Conservation (phyloP, 2,888 invertebrate genomes). For the Neelides folsomi region DNA sequence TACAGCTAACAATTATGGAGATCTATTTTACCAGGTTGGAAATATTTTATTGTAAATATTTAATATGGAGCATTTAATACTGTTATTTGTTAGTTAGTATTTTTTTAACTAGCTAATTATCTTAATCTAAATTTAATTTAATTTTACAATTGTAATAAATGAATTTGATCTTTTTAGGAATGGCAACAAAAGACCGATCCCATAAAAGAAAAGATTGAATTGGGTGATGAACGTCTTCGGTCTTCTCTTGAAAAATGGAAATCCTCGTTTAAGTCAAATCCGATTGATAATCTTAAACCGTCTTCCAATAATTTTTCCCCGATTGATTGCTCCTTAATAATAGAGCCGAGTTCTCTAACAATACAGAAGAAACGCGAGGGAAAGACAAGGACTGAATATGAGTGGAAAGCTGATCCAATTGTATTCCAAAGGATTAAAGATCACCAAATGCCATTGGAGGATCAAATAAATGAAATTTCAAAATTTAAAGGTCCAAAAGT, state of each 20-base stretch:
- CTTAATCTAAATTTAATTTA: not conserved
- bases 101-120: not conserved
- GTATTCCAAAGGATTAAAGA: not conserved
- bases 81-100: too few relatives aligned
- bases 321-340: constrained; percentile 13
- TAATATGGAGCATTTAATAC: too few relatives aligned
- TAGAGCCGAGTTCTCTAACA: constrained; percentile 9
- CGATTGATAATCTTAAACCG: not conserved
- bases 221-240: constrained; percentile 6
- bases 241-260: constrained; percentile 14
- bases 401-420: not conserved
- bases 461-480: not conserved
- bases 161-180: constrained; percentile 16
- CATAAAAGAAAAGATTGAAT: constrained; percentile 1
- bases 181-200: constrained; percentile 18
- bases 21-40: constrained; percentile 29
- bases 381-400: not conserved
- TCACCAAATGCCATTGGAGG: not conserved
- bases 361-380: not conserved
- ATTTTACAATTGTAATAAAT: not conserved
- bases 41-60: too few relatives aligned
- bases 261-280: constrained; percentile 9
- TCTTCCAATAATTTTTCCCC: not conserved
- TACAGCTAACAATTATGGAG: constrained; percentile 24
- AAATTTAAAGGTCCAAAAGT: constrained; percentile 3